phyloP scores from a whole-genome alignment of 1,140 invertebrate species.

The Neotoxoptera formosana region DNA sequence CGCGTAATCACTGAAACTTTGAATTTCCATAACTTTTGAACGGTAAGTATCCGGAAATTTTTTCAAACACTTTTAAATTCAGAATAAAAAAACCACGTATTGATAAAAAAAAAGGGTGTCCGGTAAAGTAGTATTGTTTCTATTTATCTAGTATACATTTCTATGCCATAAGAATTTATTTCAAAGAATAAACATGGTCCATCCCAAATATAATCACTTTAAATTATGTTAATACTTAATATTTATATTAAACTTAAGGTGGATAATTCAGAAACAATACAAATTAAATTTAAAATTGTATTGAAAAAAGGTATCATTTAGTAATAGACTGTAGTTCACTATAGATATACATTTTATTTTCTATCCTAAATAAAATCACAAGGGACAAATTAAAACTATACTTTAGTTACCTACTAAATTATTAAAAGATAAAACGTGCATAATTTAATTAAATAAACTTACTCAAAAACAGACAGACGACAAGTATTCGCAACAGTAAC shows the following conservation, averaged over 20 bases:
- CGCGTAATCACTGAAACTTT: no score
- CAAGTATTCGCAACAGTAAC: conserved; percentile 58
- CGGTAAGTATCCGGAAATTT: no score
- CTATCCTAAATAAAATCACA: neutral
- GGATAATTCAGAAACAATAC: neutral
- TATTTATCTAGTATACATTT: neutral
- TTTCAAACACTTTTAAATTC: no score
- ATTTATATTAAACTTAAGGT: neutral
- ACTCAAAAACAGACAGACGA: conserved; percentile 57
- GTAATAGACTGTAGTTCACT: neutral
- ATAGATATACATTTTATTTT: neutral
- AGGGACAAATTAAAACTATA: neutral
- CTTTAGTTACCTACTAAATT: neutral
- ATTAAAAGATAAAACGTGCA: neutral
- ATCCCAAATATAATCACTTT: neutral
- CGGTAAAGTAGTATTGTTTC: no score
- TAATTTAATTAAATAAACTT: conserved; percentile 42
- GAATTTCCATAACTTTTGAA: no score
- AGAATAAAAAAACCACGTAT: no score
- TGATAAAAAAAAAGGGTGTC: no score
- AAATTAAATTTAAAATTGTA: neutral
- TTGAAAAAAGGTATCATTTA: neutral
- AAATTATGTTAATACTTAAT: neutral
- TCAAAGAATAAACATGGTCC: neutral
- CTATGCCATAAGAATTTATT: neutral